A percentile compares a stretch with the other conserved stretches of the same genome.
phyloP scores from a whole-genome alignment of 1,140 invertebrate genomes.

The Pachyrhynchus sulphureomaculatus region DNA sequence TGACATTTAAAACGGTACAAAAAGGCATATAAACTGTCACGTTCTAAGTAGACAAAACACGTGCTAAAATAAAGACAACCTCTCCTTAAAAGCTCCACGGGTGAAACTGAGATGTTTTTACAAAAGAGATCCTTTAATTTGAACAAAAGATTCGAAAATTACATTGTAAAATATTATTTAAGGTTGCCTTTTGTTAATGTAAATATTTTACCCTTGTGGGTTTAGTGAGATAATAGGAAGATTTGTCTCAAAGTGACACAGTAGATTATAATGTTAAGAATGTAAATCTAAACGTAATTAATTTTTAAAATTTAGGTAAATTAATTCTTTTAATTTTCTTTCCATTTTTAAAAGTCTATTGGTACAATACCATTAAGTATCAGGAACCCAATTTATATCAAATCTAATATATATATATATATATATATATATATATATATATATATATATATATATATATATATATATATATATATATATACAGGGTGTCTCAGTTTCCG shows the following conservation, averaged over 20 bases:
- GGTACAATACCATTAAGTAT: too few relatives aligned
- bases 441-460: too few relatives aligned
- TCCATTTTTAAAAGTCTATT: too few relatives aligned
- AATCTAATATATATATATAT: too few relatives aligned
- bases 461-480: too few relatives aligned
- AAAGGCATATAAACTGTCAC: not conserved
- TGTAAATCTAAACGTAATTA: too few relatives aligned
- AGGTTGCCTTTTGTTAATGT: constrained; percentile 16
- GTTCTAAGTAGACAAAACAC: constrained; percentile 18
- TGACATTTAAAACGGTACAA: not conserved
- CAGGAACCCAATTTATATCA: too few relatives aligned
- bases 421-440: too few relatives aligned
- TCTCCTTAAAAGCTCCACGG: not conserved
- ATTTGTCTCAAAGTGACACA: constrained; percentile 22
- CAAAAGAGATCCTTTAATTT: constrained; percentile 22
- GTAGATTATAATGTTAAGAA: constrained; percentile 1
- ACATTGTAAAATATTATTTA: constrained; percentile 16
- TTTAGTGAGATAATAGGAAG: constrained; percentile 16
- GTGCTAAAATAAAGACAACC: constrained; percentile 15
- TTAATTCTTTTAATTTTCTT: too few relatives aligned
- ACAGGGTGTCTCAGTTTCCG: too few relatives aligned
- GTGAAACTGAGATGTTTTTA: constrained; percentile 23
- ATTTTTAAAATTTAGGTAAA: too few relatives aligned
- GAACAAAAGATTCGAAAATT: constrained; percentile 22
- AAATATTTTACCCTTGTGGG: constrained; percentile 28